A percentile compares a stretch with the other conserved stretches of the same genome.
Conservation (phyloP, 2,113 vertebrate species). For the Eurystomus gularis region DNA sequence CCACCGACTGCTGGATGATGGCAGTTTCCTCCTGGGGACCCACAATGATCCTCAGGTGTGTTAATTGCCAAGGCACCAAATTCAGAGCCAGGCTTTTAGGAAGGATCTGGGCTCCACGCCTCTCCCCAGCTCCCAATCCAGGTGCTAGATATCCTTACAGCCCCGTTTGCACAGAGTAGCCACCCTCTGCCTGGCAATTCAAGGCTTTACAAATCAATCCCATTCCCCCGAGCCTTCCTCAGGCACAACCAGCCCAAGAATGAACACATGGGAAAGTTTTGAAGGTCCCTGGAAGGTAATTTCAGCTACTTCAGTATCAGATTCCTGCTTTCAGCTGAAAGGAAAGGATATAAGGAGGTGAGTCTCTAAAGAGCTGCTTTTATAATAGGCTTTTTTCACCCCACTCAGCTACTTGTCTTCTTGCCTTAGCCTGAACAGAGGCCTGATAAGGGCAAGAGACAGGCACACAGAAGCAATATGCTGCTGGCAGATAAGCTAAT, state of each 20-base stretch:
- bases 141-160: background rate
- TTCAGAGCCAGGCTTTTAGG: background rate
- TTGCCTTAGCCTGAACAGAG: slow-evolving; percentile 42
- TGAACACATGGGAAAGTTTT: background rate
- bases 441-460: slow-evolving; percentile 59
- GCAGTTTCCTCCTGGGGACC: background rate
- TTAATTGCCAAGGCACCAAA: background rate
- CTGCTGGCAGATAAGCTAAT: slow-evolving; percentile 62
- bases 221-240: background rate
- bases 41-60: background rate
- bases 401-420: slow-evolving; percentile 64
- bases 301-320: slow-evolving; percentile 1
- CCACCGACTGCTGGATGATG: background rate
- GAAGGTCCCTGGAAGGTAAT: slow-evolving; percentile 42
- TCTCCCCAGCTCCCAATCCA: background rate
- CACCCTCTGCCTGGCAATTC: background rate
- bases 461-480: slow-evolving; percentile 32
- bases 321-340: slow-evolving; percentile 44
- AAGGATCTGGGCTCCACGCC: background rate
- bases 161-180: background rate
- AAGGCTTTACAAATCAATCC: background rate
- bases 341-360: slow-evolving; percentile 52
- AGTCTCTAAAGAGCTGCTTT: slow-evolving; percentile 47
- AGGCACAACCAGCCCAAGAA: background rate
- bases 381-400: slow-evolving; percentile 61